Evolutionary conservation across 2,888 invertebrate genomes (phyloP).

Genomic region (Orthosia gothica): DNA sequence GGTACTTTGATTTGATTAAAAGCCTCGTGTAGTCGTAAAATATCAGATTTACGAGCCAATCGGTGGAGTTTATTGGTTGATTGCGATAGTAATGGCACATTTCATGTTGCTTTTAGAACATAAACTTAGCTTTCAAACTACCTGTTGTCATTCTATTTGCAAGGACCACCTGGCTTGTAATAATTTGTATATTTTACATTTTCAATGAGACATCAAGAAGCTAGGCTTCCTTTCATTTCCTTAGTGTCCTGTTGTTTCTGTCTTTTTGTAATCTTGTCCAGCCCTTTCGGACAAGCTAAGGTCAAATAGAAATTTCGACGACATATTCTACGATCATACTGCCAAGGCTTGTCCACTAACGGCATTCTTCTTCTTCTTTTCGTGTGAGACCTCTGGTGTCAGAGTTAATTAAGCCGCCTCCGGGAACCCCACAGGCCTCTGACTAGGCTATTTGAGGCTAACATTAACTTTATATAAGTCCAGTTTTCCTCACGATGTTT

Average conservation of each 20-base stretch:
- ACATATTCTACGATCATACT: neutral
- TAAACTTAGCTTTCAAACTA: constrained; percentile 33
- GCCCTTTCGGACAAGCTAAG: neutral
- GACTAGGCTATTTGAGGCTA: too few relatives aligned
- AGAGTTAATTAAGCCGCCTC: too few relatives aligned
- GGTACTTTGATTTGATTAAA: constrained; percentile 25
- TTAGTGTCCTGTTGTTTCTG: too few relatives aligned
- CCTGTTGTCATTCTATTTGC: constrained; percentile 27
- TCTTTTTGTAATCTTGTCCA: too few relatives aligned
- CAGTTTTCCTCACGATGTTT: too few relatives aligned
- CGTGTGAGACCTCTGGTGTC: too few relatives aligned
- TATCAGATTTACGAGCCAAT: constrained; percentile 44
- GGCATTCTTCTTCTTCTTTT: too few relatives aligned
- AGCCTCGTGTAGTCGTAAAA: constrained; percentile 35
- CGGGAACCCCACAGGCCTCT: too few relatives aligned
- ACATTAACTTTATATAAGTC: too few relatives aligned
- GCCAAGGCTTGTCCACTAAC: neutral
- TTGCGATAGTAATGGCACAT: constrained; percentile 35
- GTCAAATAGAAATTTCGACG: neutral
- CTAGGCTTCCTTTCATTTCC: neutral
- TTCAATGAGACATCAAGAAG: neutral
- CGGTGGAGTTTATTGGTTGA: constrained; percentile 30
- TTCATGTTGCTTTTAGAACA: constrained; percentile 28
- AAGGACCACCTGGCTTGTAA: neutral
- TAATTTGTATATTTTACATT: constrained; percentile 15